Evolutionary conservation across 2,113 vertebrate genomes (phyloP), one percentile per base, ranked within the genome.

Genomic region (Andinoacara biseriatus): DNA sequence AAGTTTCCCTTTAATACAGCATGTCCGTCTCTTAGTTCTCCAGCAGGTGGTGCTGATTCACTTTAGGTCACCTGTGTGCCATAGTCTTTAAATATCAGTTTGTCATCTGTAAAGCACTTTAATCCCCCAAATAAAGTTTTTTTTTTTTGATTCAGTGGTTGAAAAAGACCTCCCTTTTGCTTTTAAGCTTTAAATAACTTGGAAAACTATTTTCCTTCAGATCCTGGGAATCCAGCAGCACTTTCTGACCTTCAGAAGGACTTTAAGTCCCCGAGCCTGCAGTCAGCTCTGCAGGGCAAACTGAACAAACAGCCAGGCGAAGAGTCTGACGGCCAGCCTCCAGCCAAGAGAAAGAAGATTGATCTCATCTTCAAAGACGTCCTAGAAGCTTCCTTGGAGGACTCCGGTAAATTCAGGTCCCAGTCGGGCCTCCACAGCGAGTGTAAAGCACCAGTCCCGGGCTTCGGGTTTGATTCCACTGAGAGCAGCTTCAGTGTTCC

Each of bases 301-400:
- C 95, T 94, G 22, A 94, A 94, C 81, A 97, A 97, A 87, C 96
- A 96, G 58, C 90, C 93, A 63, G 94, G 90, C 76, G 97, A 98
- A 0, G 98, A 98, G 74, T 94, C 94, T 5, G 97, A 98, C 5
- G 58, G 86, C 4, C 96, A 97, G 75, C 94, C 96, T 85, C 97
- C 97, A 43, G 89, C 97, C 76, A 98, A 99, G 94, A 99, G 97
- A 93, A 99, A 98, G 94, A 99, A 97, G 88, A 98, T 98, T 7
- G 97, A 98, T 89, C 96, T 98, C 78, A 97, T 98, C 87, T 99
- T 98, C 94, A 99, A 97, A 95, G 96, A 98, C 0, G 96, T 98
- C 22, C 89, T 98, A 46, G 96, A 98, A 84, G 98, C 97, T 5
- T 98, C 97, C 3, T 87, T 98, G 61, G 98, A 97, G 78, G 94